A percentile compares a stretch with the other conserved stretches of the same genome.
These are phyloP conservation scores for Grus americana DNA, from an alignment of 2,113 vertebrate genomes.

Conservation along the genomic window DNA sequence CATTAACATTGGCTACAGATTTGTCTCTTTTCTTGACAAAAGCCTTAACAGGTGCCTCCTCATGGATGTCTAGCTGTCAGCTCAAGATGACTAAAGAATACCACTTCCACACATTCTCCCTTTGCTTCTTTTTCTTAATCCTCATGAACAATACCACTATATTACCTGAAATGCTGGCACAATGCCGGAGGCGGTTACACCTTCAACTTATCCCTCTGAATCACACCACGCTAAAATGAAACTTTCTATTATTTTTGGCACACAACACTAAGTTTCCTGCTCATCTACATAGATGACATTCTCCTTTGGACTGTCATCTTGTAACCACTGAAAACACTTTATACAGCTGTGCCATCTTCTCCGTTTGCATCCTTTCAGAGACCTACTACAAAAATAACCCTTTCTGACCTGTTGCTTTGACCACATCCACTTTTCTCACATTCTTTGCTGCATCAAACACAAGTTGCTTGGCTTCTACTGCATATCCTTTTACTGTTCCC, in stretches of 20 bases:
- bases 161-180: background rate
- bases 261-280: background rate
- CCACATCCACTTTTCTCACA: background rate
- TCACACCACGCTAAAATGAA: background rate
- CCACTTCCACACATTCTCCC: background rate
- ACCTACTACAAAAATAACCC: background rate
- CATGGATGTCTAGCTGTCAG: background rate
- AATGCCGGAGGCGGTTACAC: background rate
- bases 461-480: fast-evolving
- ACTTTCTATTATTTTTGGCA: background rate
- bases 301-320: background rate
- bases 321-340: background rate
- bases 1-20: background rate
- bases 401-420: background rate
- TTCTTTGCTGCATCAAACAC: background rate
- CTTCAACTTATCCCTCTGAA: background rate
- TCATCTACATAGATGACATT: background rate
- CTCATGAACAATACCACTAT: background rate
- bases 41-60: background rate
- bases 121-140: background rate
- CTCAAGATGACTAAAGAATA: background rate
- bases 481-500: background rate
- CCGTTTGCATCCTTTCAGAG: background rate
- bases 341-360: background rate
- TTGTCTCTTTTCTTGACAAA: background rate